Evolutionary conservation across 2,113 vertebrate genomes (phyloP).

Genomic region (Daphoenositta chrysoptera): DNA sequence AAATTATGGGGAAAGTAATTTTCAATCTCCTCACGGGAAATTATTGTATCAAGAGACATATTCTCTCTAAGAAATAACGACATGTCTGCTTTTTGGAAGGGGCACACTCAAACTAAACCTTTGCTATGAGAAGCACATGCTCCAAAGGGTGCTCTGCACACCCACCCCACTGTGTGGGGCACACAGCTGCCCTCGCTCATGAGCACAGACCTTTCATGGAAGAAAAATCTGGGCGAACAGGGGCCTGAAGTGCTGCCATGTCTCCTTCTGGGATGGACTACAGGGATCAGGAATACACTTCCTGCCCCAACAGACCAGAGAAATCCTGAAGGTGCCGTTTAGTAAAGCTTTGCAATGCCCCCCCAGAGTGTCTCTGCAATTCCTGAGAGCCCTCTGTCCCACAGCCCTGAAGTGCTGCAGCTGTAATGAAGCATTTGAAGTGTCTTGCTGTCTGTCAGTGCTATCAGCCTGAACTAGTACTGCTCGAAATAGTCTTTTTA

Average conservation of each 20-base stretch:
- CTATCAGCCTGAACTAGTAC: not conserved
- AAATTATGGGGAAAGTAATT: not conserved
- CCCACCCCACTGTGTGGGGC: fast-evolving
- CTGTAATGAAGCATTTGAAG: not conserved
- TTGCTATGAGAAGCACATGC: not conserved
- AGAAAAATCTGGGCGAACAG: not conserved
- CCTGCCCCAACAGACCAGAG: not conserved
- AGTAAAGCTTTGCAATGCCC: not conserved
- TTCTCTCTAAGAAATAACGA: not conserved
- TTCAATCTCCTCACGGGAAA: not conserved
- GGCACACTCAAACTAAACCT: not conserved
- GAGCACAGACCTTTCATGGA: not conserved
- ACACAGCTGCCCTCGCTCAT: not conserved
- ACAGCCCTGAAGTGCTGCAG: not conserved
- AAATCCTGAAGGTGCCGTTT: not conserved
- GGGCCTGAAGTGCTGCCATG: not conserved
- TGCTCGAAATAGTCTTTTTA: not conserved
- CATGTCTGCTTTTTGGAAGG: not conserved
- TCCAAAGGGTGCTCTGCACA: not conserved
- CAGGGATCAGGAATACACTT: fast-evolving
- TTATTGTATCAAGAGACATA: not conserved
- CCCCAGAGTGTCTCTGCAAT: not conserved
- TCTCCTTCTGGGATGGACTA: not conserved
- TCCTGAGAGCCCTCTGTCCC: not conserved
- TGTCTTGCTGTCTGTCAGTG: fast-evolving